These are phyloP conservation scores for Hydrochoerus hydrochaeris DNA, from an alignment of 2,113 vertebrate genomes.

Conservation along the genomic window DNA sequence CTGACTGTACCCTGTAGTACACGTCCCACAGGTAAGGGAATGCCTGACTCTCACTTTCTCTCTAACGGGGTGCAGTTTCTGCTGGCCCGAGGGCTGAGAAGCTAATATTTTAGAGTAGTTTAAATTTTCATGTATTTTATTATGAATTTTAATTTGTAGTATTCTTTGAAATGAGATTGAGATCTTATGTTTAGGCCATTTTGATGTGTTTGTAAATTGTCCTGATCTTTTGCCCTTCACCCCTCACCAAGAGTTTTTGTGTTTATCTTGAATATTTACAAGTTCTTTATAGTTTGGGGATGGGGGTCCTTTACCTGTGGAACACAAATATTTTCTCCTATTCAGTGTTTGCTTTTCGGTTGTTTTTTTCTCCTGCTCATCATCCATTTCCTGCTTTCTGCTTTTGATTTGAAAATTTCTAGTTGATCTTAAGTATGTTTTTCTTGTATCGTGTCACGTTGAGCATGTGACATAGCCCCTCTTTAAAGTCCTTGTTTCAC, in stretches of 20 bases:
- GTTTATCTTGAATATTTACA: background rate
- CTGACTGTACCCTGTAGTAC: background rate
- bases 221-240: background rate
- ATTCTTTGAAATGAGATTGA: background rate
- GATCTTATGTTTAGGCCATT: background rate
- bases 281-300: background rate
- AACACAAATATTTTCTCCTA: background rate
- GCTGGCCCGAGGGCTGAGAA: background rate
- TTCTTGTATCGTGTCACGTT: background rate
- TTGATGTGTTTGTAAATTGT: background rate
- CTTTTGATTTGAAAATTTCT: constrained; percentile 36
- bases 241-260: background rate
- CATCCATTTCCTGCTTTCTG: background rate
- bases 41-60: background rate
- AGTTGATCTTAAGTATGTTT: constrained; percentile 35
- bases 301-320: background rate
- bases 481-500: constrained; percentile 23
- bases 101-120: background rate
- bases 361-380: background rate
- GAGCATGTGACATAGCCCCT: background rate
- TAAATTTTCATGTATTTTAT: constrained; percentile 14
- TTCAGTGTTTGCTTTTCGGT: constrained; percentile 28
- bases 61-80: background rate
- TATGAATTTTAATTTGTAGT: constrained; percentile 20
- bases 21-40: background rate